Evolutionary conservation across 2,797 vertebrate genomes (phyloP).

Genomic region (Heliangelus exortis): DNA sequence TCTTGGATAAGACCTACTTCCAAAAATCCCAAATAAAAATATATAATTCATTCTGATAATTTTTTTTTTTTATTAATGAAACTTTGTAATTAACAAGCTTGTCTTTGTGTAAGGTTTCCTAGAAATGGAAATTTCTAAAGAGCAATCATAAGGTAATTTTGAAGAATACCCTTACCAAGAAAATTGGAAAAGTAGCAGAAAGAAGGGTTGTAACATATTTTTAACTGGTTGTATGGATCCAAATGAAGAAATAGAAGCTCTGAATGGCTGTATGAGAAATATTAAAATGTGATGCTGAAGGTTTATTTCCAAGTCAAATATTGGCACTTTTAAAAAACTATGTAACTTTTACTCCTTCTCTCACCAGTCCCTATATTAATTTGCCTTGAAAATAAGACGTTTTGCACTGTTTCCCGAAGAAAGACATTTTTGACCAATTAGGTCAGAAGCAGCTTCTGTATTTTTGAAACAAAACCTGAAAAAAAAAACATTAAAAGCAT

Average conservation of each 20-base stretch:
- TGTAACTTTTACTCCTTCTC: neutral
- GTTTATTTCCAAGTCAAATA: constrained; percentile 36
- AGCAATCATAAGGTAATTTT: neutral
- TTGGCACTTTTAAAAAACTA: neutral
- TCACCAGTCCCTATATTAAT: neutral
- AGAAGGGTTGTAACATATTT: neutral
- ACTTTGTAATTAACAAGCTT: neutral
- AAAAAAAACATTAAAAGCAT: neutral
- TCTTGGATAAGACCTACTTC: neutral
- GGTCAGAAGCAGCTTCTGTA: neutral
- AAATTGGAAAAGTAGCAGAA: neutral
- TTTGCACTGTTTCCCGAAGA: neutral
- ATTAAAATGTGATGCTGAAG: constrained; percentile 5
- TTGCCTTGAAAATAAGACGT: constrained; percentile 4
- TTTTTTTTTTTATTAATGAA: neutral
- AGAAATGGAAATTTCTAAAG: neutral
- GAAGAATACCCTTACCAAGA: neutral
- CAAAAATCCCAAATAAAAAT: neutral
- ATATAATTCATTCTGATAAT: neutral
- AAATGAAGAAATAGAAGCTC: constrained; percentile 1
- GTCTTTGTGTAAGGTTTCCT: neutral
- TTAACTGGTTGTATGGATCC: neutral
- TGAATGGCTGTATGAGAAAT: neutral
- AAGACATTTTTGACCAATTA: constrained; percentile 26
- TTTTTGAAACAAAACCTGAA: constrained; percentile 24